A percentile compares a stretch with the other conserved stretches of the same genome.
These are phyloP conservation scores for Smithornis capensis DNA, from an alignment of 2,113 vertebrate genomes.

Conservation along the genomic window DNA sequence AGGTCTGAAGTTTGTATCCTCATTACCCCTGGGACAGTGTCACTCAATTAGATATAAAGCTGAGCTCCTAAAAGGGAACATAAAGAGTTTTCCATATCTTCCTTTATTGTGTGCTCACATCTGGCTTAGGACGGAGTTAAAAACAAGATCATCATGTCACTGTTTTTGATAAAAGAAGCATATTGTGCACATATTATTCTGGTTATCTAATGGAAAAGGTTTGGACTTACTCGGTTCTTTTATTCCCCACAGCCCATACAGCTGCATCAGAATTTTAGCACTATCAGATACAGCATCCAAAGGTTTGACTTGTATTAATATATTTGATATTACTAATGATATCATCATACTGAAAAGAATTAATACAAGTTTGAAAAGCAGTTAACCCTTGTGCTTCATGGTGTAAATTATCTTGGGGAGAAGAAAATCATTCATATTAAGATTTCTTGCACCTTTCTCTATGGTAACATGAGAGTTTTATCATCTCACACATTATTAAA, in stretches of 20 bases:
- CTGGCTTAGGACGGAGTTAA: not conserved
- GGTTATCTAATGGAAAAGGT: not conserved
- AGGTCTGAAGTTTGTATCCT: not conserved
- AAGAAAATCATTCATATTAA: not conserved
- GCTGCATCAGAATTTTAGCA: not conserved
- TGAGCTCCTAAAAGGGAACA: not conserved
- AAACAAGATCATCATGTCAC: not conserved
- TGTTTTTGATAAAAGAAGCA: not conserved
- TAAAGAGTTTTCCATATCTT: not conserved
- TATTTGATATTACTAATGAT: not conserved
- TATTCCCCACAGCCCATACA: conserved; percentile 18
- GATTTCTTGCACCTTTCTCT: not conserved
- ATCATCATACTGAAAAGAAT: not conserved
- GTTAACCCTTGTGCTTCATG: not conserved
- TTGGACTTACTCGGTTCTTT: not conserved
- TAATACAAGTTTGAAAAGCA: not conserved
- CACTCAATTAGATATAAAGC: not conserved
- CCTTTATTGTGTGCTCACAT: not conserved
- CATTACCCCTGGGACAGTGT: not conserved
- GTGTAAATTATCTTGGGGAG: not conserved
- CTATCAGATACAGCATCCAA: not conserved
- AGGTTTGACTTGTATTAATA: not conserved
- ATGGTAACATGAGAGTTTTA: not conserved
- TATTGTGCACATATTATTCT: not conserved
- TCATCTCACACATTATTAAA: not conserved